Conservation (phyloP, 2,113 vertebrate species). For the Coreoperca whiteheadi region DNA sequence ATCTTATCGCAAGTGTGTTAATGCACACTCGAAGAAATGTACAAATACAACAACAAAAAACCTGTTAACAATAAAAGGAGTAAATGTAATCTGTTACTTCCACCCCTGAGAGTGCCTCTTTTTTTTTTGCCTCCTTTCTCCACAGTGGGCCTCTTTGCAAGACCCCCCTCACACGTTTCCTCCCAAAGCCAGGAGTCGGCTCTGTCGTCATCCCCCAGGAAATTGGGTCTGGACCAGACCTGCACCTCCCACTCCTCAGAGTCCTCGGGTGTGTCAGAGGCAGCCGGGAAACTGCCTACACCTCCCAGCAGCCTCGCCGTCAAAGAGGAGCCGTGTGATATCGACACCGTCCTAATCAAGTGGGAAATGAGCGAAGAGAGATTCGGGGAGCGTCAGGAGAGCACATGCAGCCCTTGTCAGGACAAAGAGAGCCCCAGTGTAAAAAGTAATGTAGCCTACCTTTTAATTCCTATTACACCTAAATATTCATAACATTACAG, state of each 20-base stretch:
- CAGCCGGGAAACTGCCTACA: neutral
- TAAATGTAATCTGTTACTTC: neutral
- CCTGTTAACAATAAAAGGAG: neutral
- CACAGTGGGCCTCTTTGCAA: constrained; percentile 62
- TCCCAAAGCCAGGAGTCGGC: constrained; percentile 55
- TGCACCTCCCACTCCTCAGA: constrained; percentile 45
- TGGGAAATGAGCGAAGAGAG: constrained; percentile 71
- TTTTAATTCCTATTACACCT: neutral
- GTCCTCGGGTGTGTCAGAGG: neutral
- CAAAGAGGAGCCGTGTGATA: constrained; percentile 73
- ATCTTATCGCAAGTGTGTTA: neutral
- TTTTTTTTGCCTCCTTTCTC: neutral
- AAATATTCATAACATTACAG: neutral
- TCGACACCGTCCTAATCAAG: constrained; percentile 56
- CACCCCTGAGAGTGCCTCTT: neutral
- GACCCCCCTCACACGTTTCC: constrained; percentile 57
- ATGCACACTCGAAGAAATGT: neutral
- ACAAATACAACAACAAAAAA: neutral
- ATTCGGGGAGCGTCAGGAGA: constrained; percentile 25
- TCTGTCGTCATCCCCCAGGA: constrained; percentile 45
- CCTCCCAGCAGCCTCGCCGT: constrained; percentile 56
- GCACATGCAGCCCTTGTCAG: neutral
- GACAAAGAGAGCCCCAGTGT: neutral
- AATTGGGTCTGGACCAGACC: constrained; percentile 43
- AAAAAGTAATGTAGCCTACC: constrained; percentile 20